Evolutionary conservation across 2,113 vertebrate species (phyloP).

Genomic region (Strigops habroptila): DNA sequence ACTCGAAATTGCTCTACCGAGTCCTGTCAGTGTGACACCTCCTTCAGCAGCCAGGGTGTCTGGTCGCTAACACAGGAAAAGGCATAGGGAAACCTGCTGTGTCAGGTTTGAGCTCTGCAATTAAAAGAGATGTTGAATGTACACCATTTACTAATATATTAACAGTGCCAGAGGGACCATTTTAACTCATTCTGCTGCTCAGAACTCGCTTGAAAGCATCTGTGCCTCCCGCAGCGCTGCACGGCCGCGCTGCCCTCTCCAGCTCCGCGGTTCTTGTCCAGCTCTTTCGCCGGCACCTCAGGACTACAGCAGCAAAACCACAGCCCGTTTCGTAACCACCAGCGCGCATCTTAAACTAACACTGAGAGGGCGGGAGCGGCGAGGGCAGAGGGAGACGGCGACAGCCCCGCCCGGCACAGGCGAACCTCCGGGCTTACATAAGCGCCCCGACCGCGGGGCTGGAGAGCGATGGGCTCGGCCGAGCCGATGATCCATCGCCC

Average conservation of each 20-base stretch:
- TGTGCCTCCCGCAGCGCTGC: background rate
- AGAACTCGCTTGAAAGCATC: background rate
- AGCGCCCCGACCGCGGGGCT: background rate
- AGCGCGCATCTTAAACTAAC: background rate
- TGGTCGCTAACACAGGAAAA: rapidly evolving
- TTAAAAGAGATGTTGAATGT: background rate
- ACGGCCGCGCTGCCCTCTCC: background rate
- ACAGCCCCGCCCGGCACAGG: background rate
- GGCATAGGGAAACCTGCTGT: background rate
- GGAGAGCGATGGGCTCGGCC: background rate
- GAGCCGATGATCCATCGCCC: background rate
- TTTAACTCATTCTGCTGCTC: background rate
- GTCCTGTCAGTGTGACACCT: rapidly evolving
- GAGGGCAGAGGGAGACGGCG: background rate
- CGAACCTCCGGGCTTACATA: background rate
- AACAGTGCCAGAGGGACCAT: background rate
- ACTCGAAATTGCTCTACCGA: rapidly evolving
- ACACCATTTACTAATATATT: background rate
- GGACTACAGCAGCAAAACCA: background rate
- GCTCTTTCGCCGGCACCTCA: rapidly evolving
- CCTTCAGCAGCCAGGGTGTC: rapidly evolving
- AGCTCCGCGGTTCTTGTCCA: background rate
- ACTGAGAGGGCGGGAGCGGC: background rate
- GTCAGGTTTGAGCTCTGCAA: background rate
- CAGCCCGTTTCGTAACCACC: background rate